These are phyloP conservation scores for Busseola fusca DNA, from an alignment of 2,888 invertebrate genomes.

Conservation along the genomic window DNA sequence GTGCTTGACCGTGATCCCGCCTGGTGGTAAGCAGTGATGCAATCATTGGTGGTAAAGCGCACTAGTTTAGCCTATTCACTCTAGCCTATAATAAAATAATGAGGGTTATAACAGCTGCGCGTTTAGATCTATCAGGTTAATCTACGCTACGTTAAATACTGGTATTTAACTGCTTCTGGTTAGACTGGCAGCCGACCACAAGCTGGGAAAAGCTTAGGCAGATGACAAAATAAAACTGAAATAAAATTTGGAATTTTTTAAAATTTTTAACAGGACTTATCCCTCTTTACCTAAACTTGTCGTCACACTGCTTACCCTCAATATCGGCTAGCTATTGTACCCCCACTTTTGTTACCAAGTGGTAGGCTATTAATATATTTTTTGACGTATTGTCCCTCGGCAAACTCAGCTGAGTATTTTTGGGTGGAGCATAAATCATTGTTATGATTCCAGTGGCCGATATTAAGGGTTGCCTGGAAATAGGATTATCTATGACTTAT, in stretches of 20 bases:
- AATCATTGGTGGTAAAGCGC: too few species aligned
- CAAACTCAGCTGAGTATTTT: constrained; percentile 53
- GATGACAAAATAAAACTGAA: too few species aligned
- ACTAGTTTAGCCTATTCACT: too few species aligned
- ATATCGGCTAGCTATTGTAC: constrained; percentile 72
- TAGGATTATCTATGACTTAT: constrained; percentile 62
- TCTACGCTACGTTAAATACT: too few species aligned
- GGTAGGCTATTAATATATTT: constrained; percentile 69
- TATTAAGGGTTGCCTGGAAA: constrained; percentile 51
- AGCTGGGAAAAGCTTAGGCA: too few species aligned
- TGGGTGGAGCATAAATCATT: constrained; percentile 58
- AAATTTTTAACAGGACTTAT: background rate
- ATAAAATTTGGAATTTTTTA: background rate
- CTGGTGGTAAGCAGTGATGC: too few species aligned
- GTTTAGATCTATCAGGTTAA: too few species aligned
- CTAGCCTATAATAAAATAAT: too few species aligned
- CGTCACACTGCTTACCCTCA: constrained; percentile 39
- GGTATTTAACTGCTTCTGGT: too few species aligned
- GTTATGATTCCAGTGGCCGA: constrained; percentile 52
- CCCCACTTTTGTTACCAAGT: constrained; percentile 63
- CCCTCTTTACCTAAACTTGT: background rate
- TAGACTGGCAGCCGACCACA: too few species aligned
- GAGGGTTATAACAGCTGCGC: too few species aligned
- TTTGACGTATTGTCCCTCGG: constrained; percentile 63
- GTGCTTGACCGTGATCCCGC: too few species aligned